Evolutionary conservation across 2,113 vertebrate species (phyloP), one percentile per base, ranked within the genome.

Genomic region (Barbus barbus): DNA sequence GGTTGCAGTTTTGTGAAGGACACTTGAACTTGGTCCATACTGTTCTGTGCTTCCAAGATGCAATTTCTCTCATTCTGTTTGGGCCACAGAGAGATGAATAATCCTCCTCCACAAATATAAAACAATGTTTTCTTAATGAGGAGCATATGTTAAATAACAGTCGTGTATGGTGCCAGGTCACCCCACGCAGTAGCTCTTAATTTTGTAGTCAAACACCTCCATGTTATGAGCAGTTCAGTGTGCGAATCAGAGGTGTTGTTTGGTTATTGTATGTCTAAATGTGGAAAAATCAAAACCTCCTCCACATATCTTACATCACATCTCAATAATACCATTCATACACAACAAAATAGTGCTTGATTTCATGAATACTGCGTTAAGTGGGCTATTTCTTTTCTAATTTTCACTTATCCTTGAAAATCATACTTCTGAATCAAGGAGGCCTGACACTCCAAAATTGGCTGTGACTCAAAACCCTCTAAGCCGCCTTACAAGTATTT

Each of bases 31-130:
- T 86, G 84, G 85, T 84, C 24, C 85, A 71, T 89, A 84, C 86
- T 83, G 84, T 86, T 84, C 78, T 18, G 51, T 87, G 36, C 36
- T 85, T 90, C 58, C 78, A 20, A 7, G 60, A 44, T 79, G 81
- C 46, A 87, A 87, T 89, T 87, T 85, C 84, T 89, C 69, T 81
- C 60, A 51, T 78, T 90, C 41, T 86, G 88, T 91, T 90, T 87
- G 86, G 87, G 87, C 86, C 26, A 82, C 84, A 84, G 84, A 87
- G 38, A 88, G 71, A 78, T 88, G 88, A 24, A n/a, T n/a, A 53
- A 56, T 26, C 4, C 18, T 20, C 12, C 5, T 12, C 48, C 18
- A 76, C 9, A 56, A 33, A 28, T 75, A 28, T n/a, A 33, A 56
- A 22, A 28, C 18, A 76, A 36, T 36, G 74, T 22, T 76, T 31